These are phyloP conservation scores for Sepiola atlantica DNA, from an alignment of 2,888 invertebrate genomes.

Conservation along the genomic window DNA sequence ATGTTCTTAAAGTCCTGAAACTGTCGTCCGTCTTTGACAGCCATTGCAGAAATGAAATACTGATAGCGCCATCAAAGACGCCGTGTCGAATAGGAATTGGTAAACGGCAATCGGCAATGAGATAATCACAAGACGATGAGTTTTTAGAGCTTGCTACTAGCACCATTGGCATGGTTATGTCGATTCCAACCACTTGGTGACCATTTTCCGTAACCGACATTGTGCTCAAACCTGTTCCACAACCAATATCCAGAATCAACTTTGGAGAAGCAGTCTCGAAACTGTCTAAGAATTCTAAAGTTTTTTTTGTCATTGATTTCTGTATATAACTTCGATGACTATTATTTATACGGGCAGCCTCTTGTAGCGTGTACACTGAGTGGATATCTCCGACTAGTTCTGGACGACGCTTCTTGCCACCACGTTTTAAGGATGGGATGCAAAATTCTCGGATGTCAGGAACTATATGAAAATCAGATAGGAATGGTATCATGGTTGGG, in stretches of 20 bases:
- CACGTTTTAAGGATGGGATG: no score
- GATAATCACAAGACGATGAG: constrained; percentile 44
- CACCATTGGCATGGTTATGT: constrained; percentile 50
- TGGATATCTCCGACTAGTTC: no score
- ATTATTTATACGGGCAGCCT: no score
- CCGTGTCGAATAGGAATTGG: constrained; percentile 52
- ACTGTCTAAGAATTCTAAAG: no score
- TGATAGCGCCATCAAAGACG: constrained; percentile 53
- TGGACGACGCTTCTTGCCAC: no score
- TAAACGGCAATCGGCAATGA: constrained; percentile 49
- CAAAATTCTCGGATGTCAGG: no score
- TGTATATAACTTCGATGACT: no score
- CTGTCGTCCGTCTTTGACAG: constrained; percentile 48
- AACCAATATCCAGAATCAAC: constrained; percentile 53
- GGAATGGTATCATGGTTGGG: no score
- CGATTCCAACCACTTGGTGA: constrained; percentile 52
- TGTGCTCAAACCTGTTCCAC: constrained; percentile 53
- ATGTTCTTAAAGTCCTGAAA: constrained; percentile 46
- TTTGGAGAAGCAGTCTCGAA: neutral
- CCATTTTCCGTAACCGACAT: constrained; percentile 47
- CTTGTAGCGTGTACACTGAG: no score
- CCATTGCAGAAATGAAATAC: constrained; percentile 56
- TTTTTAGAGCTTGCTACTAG: constrained; percentile 48
- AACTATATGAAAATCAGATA: no score
- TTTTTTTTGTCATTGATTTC: no score